Percentiles rank a stretch among this genome's conserved stretches.
Conservation (phyloP, 2,113 vertebrate genomes). For the Rhombomys opimus region DNA sequence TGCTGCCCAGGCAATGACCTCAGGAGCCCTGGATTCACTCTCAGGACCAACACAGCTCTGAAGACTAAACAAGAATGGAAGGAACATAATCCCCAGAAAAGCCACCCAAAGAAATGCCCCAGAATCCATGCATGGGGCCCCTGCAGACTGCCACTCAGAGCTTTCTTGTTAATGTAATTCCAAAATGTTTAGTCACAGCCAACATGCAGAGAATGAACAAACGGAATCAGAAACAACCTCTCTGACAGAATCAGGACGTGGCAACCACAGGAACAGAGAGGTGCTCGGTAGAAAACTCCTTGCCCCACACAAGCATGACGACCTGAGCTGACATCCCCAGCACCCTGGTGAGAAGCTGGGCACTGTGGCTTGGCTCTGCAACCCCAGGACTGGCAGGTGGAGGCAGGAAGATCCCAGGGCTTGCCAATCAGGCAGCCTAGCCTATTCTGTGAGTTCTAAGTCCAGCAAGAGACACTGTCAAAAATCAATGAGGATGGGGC, state of each 20-base stretch:
- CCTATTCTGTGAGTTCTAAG: neutral
- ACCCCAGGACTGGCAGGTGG: neutral
- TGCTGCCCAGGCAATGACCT: neutral
- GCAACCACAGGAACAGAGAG: too few relatives aligned
- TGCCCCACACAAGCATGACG: neutral
- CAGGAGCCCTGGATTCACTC: neutral
- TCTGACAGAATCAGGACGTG: neutral
- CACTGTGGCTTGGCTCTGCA: too few relatives aligned
- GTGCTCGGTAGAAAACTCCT: too few relatives aligned
- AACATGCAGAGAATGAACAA: neutral
- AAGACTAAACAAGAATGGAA: neutral
- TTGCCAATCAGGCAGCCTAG: neutral
- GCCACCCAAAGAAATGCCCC: constrained; percentile 16
- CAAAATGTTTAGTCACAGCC: neutral
- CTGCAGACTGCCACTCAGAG: neutral
- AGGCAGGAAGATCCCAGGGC: neutral
- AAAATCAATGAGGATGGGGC: neutral
- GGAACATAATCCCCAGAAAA: neutral
- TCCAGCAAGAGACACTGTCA: neutral
- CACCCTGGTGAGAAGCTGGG: neutral
- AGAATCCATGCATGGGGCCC: neutral
- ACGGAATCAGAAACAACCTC: neutral
- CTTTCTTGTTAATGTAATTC: neutral
- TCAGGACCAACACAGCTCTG: neutral
- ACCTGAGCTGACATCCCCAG: neutral